Evolutionary conservation across 2,113 vertebrate species (phyloP).

Genomic region (Pseudonaja textilis): DNA sequence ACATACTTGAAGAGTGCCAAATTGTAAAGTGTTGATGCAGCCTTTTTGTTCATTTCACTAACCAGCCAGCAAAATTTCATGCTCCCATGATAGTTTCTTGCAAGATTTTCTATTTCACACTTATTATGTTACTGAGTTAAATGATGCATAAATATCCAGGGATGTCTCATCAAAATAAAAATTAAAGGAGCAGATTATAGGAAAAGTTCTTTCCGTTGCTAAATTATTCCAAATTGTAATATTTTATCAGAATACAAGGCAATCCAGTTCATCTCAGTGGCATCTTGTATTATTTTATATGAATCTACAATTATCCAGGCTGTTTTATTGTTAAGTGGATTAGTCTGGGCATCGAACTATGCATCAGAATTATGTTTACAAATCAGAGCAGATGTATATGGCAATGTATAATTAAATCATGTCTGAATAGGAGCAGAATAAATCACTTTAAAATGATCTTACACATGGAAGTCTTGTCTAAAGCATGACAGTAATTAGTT

Average conservation of each 20-base stretch:
- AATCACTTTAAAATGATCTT: background rate
- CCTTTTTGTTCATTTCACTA: background rate
- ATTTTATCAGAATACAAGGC: background rate
- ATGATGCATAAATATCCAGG: background rate
- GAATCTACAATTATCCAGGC: constrained; percentile 20
- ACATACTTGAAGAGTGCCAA: background rate
- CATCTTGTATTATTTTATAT: background rate
- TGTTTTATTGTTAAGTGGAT: constrained; percentile 6
- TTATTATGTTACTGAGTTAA: background rate
- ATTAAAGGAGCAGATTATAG: background rate
- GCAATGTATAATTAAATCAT: background rate
- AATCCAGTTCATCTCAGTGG: background rate
- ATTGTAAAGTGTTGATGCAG: background rate
- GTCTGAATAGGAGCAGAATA: background rate
- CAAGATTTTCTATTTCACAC: accelerated
- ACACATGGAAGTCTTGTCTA: constrained; percentile 27
- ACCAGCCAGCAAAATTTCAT: background rate
- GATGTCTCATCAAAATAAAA: background rate
- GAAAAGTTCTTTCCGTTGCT: background rate
- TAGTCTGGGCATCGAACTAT: accelerated
- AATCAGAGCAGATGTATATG: background rate
- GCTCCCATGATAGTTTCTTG: background rate
- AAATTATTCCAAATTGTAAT: background rate
- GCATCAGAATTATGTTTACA: background rate
- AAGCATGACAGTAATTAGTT: constrained; percentile 10